Base-by-base conservation (phyloP, 2,797 vertebrate genomes). In the Buphagus erythrorhynchus region DNA sequence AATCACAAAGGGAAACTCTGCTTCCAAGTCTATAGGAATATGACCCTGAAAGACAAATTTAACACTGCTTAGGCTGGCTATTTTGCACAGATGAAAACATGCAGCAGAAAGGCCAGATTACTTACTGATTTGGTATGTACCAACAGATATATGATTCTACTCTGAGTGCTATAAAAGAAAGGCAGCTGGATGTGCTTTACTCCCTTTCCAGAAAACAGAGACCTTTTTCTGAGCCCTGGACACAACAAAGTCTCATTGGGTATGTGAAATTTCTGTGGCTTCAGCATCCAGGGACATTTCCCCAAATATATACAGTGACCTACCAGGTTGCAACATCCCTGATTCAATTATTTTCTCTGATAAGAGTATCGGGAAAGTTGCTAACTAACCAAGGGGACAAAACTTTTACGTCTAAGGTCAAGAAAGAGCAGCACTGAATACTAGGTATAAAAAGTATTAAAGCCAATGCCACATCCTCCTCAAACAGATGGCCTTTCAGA, bases 401-500 rank as follows among this genome's bases (percentile, higher is more conserved):
- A 96, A n/a, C n/a, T 83, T 95, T 95, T 79, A 84, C 69, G 63
- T 93, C 59, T 93, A 94, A 96, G 96, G 94, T 97, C 96, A 86
- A 59, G 83, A 88, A 94, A 96, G 77, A 92, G 88, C 80, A 75
- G 71, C 61, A 90, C 0, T 63, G 80, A 92, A 67, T 59, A 86
- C 74, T 48, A 96, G 92, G 88, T 92, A 96, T 74, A 92, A 96
- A 90, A 93, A 90, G 83, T 96, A 90, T 82, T 90, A 93, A 94
- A 94, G 74, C 93, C 93, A 73, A 84, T 82, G 94, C 95, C 74
- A 84, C 90, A 86, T 96, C 80, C 86, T 96, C 71, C 93, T 96
- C 90, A 90, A 95, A 97, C 96, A 97, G 96, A 97, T 97, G 96
- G 96, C 88, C 96, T 96, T 97, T 95, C 95, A 96, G 94, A 88